Conservation (phyloP, 2,113 vertebrate genomes). For the Coturnix japonica region DNA sequence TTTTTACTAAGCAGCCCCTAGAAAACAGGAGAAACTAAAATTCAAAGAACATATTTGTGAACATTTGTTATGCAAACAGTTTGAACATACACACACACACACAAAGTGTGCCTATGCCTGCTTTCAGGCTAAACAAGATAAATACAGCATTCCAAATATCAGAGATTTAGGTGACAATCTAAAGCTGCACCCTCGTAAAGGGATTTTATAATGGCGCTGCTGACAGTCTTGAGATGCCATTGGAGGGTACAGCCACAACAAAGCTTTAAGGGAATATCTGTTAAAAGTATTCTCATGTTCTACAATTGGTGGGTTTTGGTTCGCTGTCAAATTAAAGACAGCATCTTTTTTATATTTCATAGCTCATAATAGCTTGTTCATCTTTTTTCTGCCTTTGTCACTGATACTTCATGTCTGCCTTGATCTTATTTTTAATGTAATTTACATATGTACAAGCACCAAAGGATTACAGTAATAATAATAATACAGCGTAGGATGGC, state of each 20-base stretch:
- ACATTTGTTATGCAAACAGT: background rate
- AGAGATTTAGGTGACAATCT: constrained; percentile 10
- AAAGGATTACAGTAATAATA: background rate
- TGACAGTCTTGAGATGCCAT: background rate
- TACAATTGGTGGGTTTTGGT: background rate
- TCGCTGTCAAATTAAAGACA: constrained; percentile 16
- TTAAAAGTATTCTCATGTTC: background rate
- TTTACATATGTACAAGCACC: constrained; percentile 12
- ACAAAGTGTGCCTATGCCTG: background rate
- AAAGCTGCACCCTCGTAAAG: background rate
- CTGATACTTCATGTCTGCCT: background rate
- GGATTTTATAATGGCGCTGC: background rate
- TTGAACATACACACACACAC: background rate
- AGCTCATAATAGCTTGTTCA: constrained; percentile 16
- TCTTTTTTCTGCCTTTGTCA: constrained; percentile 41
- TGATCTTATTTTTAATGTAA: constrained; percentile 43
- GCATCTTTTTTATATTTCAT: background rate
- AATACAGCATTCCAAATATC: background rate
- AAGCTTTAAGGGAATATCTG: background rate
- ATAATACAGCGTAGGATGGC: background rate
- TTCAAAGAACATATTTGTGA: constrained; percentile 2
- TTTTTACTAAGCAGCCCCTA: constrained; percentile 10
- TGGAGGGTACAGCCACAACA: background rate
- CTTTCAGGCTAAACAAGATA: background rate
- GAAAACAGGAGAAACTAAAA: background rate